Percentiles rank a stretch among this genome's conserved stretches.
Conservation (phyloP, 1,140 invertebrate species). For the Megathymus violae region DNA sequence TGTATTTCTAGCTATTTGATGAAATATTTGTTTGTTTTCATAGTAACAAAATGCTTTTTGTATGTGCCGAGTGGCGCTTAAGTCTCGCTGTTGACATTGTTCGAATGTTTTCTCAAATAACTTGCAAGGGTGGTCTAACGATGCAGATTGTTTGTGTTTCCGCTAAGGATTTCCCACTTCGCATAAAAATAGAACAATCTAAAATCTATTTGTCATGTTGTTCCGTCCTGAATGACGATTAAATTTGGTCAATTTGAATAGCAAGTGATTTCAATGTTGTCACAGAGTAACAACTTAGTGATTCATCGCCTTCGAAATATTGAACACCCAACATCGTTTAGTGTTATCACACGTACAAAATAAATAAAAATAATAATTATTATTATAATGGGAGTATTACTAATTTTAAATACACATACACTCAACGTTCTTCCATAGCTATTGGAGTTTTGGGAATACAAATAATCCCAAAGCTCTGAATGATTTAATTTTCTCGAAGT, state of each 20-base stretch:
- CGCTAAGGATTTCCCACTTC: constrained; percentile 20
- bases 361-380: no score
- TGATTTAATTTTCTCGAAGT: constrained; percentile 1
- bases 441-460: no score
- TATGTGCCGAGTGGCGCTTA: constrained; percentile 48
- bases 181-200: constrained; percentile 22
- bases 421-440: no score
- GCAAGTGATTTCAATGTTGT: constrained; percentile 29
- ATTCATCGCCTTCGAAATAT: neutral
- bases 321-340: no score
- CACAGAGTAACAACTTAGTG: constrained; percentile 1
- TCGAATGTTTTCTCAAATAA: constrained; percentile 63
- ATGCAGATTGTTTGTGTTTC: constrained; percentile 36
- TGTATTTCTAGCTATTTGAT: constrained; percentile 64
- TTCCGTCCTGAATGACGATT: constrained; percentile 35
- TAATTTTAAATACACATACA: no score
- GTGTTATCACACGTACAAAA: no score
- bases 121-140: constrained; percentile 62
- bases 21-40: constrained; percentile 80
- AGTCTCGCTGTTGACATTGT: constrained; percentile 45
- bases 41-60: constrained; percentile 65
- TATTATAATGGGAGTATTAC: no score
- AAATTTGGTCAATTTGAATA: constrained; percentile 60
- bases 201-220: constrained; percentile 14
- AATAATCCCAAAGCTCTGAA: constrained; percentile 1